phyloP scores from a whole-genome alignment of 1,140 invertebrate species.

The Bombus huntii region DNA sequence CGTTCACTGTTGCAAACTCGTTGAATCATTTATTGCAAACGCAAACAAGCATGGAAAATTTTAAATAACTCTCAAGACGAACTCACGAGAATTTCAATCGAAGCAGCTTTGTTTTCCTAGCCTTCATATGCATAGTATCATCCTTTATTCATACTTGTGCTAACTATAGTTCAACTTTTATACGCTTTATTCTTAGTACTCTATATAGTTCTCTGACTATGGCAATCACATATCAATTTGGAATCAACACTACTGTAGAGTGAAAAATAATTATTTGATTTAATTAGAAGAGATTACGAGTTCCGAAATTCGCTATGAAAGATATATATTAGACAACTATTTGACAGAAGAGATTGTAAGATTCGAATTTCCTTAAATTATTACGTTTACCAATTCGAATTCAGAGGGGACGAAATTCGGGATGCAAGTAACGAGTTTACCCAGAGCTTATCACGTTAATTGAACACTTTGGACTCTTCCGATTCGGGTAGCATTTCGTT shows the following conservation, averaged over 20 bases:
- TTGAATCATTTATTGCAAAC: conserved; percentile 18
- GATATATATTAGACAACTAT: background rate
- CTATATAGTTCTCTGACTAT: background rate
- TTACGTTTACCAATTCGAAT: conserved; percentile 3
- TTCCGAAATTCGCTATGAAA: too few species aligned
- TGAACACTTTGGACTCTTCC: conserved; percentile 58
- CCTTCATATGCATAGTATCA: background rate
- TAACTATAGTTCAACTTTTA: background rate
- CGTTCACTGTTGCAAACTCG: background rate
- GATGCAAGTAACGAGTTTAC: conserved; percentile 42
- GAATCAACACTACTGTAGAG: background rate
- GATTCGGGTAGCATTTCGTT: conserved; percentile 10
- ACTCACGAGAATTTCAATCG: background rate
- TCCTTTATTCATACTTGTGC: background rate
- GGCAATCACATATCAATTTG: background rate
- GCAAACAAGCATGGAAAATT: background rate
- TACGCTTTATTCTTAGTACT: background rate
- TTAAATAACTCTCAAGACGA: background rate
- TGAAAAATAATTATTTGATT: background rate
- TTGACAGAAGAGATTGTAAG: background rate
- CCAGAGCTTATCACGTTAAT: conserved; percentile 52
- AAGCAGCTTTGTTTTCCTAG: background rate
- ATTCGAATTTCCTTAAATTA: background rate
- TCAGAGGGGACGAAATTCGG: background rate
- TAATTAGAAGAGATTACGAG: background rate